These are phyloP conservation scores for Upupa epops DNA, from an alignment of 2,113 vertebrate genomes.

Conservation along the genomic window DNA sequence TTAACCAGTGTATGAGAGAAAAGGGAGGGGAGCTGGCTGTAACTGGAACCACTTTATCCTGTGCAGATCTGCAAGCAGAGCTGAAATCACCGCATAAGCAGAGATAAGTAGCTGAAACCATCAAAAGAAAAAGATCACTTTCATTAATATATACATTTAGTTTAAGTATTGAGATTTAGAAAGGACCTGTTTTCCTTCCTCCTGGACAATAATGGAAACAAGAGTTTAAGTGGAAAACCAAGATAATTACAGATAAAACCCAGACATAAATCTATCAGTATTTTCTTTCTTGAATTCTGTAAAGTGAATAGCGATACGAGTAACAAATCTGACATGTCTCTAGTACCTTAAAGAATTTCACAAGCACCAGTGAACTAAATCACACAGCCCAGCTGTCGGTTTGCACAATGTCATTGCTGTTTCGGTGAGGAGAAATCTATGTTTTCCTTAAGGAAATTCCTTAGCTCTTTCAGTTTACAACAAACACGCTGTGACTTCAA, in stretches of 20 bases:
- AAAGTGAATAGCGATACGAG: neutral
- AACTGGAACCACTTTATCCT: neutral
- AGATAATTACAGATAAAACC: neutral
- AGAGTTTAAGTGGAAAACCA: neutral
- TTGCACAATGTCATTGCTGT: neutral
- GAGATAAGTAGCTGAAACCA: neutral
- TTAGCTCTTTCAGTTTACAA: neutral
- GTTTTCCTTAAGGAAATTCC: neutral
- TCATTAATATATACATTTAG: neutral
- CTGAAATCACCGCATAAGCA: neutral
- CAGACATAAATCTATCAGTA: fast-evolving
- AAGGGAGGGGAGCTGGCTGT: neutral
- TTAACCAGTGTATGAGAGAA: neutral
- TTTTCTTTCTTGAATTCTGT: neutral
- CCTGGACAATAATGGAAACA: neutral
- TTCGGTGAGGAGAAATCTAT: neutral
- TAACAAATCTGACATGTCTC: neutral
- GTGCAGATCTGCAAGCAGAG: neutral
- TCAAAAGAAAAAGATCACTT: neutral
- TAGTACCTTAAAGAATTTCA: neutral
- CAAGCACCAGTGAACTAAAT: neutral
- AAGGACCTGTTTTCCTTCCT: neutral
- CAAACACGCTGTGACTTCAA: neutral
- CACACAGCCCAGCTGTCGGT: neutral
- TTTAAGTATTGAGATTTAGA: neutral